phyloP scores from a whole-genome alignment of 1,140 invertebrate genomes.

The Hyphantria cunea region DNA sequence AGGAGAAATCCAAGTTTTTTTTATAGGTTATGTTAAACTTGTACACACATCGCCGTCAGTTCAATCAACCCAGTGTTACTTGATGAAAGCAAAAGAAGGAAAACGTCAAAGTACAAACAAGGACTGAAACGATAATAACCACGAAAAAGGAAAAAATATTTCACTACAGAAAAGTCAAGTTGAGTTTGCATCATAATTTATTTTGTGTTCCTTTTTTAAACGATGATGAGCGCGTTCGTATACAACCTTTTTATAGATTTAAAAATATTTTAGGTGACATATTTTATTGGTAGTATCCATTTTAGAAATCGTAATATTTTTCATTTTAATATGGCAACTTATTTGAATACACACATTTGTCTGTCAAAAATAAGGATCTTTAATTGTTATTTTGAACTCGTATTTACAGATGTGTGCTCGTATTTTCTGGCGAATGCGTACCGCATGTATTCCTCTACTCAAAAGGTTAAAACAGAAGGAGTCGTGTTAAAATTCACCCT shows the following conservation, averaged over 20 bases:
- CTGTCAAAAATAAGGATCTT: not conserved
- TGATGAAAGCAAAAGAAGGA: slow-evolving; percentile 39
- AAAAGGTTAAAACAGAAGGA: slow-evolving; percentile 4
- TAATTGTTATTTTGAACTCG: not conserved
- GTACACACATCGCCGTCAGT: slow-evolving; percentile 34
- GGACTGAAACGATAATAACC: slow-evolving; percentile 6
- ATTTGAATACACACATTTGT: too few species aligned
- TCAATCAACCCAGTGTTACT: slow-evolving; percentile 42
- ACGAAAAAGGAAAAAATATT: slow-evolving; percentile 14
- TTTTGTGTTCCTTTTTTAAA: slow-evolving; percentile 29
- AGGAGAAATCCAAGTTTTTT: slow-evolving; percentile 1
- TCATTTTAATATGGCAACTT: slow-evolving; percentile 10
- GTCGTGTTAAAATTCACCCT: slow-evolving; percentile 22
- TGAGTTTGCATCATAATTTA: slow-evolving; percentile 33
- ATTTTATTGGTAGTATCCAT: slow-evolving; percentile 16
- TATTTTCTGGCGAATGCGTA: not conserved
- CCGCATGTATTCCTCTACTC: not conserved
- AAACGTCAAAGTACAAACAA: slow-evolving; percentile 32
- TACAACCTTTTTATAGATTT: slow-evolving; percentile 7
- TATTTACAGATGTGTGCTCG: not conserved
- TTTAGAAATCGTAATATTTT: slow-evolving; percentile 10
- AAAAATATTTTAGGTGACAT: slow-evolving; percentile 6
- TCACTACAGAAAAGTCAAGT: slow-evolving; percentile 28
- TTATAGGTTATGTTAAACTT: not conserved
- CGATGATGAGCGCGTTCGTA: slow-evolving; percentile 18